Conservation (phyloP, 2,797 vertebrate species). For the Danio tinwini region DNA sequence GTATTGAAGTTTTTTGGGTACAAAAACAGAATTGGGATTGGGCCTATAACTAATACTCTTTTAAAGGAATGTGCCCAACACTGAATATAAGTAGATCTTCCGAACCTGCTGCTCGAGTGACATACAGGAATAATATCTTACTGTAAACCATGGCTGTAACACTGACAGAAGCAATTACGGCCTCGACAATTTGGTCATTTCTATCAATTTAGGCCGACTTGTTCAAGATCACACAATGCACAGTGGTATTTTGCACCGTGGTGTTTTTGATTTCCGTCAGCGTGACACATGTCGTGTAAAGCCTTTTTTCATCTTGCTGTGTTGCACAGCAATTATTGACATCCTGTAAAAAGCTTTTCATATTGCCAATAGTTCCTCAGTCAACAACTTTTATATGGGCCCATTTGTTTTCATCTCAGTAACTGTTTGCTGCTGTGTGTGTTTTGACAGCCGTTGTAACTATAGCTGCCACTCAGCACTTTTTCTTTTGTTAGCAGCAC, state of each 20-base stretch:
- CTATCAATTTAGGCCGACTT: background rate
- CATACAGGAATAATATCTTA: background rate
- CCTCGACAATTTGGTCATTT: background rate
- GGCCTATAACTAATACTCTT: no score
- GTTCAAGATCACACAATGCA: background rate
- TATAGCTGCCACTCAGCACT: background rate
- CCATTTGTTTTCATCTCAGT: slow-evolving; percentile 32
- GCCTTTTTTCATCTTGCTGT: slow-evolving; percentile 15
- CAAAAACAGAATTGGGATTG: no score
- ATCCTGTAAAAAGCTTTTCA: slow-evolving; percentile 13
- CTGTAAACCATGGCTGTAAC: background rate
- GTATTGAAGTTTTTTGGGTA: no score
- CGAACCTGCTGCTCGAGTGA: background rate
- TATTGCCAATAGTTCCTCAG: slow-evolving; percentile 9
- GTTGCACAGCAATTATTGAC: slow-evolving; percentile 22
- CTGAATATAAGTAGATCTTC: background rate
- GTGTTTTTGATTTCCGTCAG: background rate
- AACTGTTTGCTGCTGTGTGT: slow-evolving; percentile 1
- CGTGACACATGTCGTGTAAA: background rate
- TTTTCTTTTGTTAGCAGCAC: slow-evolving; percentile 12
- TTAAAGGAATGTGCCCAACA: no score
- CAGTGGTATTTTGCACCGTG: background rate
- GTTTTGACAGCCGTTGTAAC: slow-evolving; percentile 18
- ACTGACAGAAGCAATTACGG: no score
- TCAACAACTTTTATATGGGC: slow-evolving; percentile 9